Evolutionary conservation across 2,888 invertebrate species (phyloP), one percentile per base, ranked within the genome.

Genomic region (Litoditis marina): DNA sequence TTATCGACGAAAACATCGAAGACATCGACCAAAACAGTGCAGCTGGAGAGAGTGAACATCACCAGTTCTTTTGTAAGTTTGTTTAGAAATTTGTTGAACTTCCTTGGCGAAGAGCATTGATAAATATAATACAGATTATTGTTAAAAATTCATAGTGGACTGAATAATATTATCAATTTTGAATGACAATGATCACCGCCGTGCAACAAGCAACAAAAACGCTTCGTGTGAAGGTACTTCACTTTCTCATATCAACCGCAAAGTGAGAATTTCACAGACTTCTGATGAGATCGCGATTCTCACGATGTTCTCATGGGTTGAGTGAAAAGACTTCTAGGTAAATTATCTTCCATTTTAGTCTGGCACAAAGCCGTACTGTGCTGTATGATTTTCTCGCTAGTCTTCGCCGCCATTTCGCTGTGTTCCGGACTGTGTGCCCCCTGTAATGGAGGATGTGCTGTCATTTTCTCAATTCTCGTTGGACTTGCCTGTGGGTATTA

Each of bases 1-100:
- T 80, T 19, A 73, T 81, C 39, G 80, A 81, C 49, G 79, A 76
- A 62, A 80, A 80, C 60, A 73, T 77, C 16, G 72, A 70, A 22
- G 78, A 81, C 57, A 73, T 78, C 46, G 81, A 81, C 59, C 67
- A 73, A 44, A 78, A 79, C 60, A 76, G 79, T 47, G 81, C 81
- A 11, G 81, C 81, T 7, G 81, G 78, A 6, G 81, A 81, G 58
- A 76, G 80, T 32, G 81, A 78, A 56, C 81, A 81, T 46, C 81
- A 81, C 63, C 81, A 81, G 56, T 80, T 82, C 56, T 78, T 73
- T 60, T 76, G 80, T 80, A 39, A 53, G 60, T 27, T 31, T 25
- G 11, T 42, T 27, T 27, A 28, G 0, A 32, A 28, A 22, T 28
- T 27, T 25, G 13, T 32, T 46, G 7, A 19, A 56, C 16, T 46